These are phyloP conservation scores for Drosophila yooni DNA, from an alignment of 2,888 invertebrate species.

Conservation along the genomic window DNA sequence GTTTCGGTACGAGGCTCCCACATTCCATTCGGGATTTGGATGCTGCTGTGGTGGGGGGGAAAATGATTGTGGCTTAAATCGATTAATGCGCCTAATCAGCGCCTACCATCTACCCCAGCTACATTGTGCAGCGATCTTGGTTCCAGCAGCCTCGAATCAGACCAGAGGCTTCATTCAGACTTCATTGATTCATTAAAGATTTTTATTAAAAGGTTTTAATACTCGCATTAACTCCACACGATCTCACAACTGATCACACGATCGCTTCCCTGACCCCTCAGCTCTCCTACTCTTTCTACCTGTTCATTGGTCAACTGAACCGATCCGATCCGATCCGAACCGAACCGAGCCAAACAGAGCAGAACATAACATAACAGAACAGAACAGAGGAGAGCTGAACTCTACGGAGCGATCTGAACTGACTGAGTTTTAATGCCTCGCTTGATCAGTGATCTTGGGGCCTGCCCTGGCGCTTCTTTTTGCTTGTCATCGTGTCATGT, in stretches of 20 bases:
- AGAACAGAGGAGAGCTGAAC: slow-evolving; percentile 30
- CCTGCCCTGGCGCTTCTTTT: slow-evolving; percentile 75
- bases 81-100: slow-evolving; percentile 83
- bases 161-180: slow-evolving; percentile 54
- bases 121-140: slow-evolving; percentile 57
- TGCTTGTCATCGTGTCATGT: slow-evolving; percentile 83
- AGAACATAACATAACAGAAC: slow-evolving; percentile 15
- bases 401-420: slow-evolving; percentile 34
- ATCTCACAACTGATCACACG: slow-evolving; percentile 77
- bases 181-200: slow-evolving; percentile 82
- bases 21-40: slow-evolving; percentile 62
- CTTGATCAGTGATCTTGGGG: slow-evolving; percentile 43
- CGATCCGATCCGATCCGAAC: slow-evolving; percentile 20
- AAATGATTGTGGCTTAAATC: slow-evolving; percentile 83
- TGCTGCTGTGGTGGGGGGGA: background rate
- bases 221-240: slow-evolving; percentile 84
- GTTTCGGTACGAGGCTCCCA: slow-evolving; percentile 66
- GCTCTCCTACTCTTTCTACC: slow-evolving; percentile 28
- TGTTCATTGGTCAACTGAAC: slow-evolving; percentile 42
- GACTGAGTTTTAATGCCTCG: slow-evolving; percentile 72
- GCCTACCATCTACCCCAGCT: slow-evolving; percentile 76
- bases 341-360: slow-evolving; percentile 16
- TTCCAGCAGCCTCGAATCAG: slow-evolving; percentile 19
- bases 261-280: slow-evolving; percentile 31
- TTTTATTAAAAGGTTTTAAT: slow-evolving; percentile 84